phyloP scores from a whole-genome alignment of 2,888 invertebrate species.

The Biston betularia region DNA sequence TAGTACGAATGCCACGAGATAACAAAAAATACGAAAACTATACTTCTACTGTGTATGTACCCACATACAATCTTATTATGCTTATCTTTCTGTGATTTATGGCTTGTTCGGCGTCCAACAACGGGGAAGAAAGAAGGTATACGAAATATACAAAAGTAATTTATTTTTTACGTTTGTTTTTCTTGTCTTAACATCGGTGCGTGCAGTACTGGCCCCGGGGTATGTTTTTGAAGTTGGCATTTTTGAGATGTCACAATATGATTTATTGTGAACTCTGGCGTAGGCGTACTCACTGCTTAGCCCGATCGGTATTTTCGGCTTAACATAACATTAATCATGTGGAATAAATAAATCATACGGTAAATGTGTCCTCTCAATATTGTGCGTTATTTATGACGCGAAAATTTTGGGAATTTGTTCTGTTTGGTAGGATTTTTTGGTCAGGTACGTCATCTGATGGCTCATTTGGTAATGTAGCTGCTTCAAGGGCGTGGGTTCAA shows the following conservation, averaged over 20 bases:
- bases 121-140: conserved; percentile 85
- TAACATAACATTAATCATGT: conserved; percentile 75
- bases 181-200: conserved; percentile 82
- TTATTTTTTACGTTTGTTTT: conserved; percentile 86
- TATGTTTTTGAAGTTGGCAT: conserved; percentile 85
- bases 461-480: not conserved
- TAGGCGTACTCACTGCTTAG: conserved; percentile 81
- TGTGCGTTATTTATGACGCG: conserved; percentile 63
- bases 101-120: conserved; percentile 83
- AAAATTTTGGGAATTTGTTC: conserved; percentile 57
- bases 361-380: conserved; percentile 70
- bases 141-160: conserved; percentile 86
- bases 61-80: conserved; percentile 86
- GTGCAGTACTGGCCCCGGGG: conserved; percentile 79
- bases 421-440: conserved; percentile 42
- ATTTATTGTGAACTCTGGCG: conserved; percentile 78
- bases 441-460: conserved; percentile 20
- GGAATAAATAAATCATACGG: conserved; percentile 67
- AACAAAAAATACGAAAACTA: conserved; percentile 83
- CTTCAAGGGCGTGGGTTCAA: not conserved
- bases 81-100: conserved; percentile 86
- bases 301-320: conserved; percentile 82
- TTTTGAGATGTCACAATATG: conserved; percentile 85
- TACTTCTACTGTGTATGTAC: conserved; percentile 82
- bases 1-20: conserved; percentile 78